Evolutionary conservation across 2,797 vertebrate species (phyloP).

Genomic region (Pterois miles): DNA sequence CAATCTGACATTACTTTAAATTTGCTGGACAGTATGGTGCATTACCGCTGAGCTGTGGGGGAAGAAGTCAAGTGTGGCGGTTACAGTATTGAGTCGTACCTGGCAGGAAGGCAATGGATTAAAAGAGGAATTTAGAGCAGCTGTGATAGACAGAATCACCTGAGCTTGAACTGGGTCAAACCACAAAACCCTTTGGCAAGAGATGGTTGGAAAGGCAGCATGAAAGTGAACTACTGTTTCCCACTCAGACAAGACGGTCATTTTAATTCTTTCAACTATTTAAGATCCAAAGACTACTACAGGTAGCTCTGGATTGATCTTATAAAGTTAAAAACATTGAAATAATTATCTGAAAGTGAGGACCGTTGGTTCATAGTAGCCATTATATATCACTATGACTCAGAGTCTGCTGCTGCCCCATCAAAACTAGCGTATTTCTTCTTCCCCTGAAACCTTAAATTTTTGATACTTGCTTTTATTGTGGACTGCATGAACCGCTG

Average conservation of each 20-base stretch:
- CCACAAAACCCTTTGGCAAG: conserved; percentile 3
- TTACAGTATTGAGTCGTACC: conserved; percentile 29
- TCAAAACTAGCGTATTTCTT: not conserved
- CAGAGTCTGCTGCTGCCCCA: not conserved
- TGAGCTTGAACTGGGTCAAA: conserved; percentile 16
- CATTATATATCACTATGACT: not conserved
- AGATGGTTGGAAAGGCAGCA: not conserved
- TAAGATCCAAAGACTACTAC: not conserved
- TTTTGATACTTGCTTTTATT: not conserved
- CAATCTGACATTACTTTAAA: conserved; percentile 19
- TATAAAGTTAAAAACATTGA: not conserved
- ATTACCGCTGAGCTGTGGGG: conserved; percentile 11
- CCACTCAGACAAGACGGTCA: not conserved
- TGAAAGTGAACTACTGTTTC: not conserved
- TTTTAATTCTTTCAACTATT: not conserved
- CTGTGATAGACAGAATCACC: conserved; percentile 37
- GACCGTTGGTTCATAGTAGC: not conserved
- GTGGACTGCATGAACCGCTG: not conserved
- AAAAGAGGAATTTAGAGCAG: conserved; percentile 36
- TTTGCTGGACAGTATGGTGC: not conserved
- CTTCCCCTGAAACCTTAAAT: not conserved
- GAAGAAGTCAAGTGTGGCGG: conserved; percentile 26
- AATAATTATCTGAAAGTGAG: not conserved
- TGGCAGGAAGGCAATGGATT: conserved; percentile 16
- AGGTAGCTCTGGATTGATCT: not conserved